Evolutionary conservation across 2,888 invertebrate genomes (phyloP).

Genomic region (Ctenicera cuprea): DNA sequence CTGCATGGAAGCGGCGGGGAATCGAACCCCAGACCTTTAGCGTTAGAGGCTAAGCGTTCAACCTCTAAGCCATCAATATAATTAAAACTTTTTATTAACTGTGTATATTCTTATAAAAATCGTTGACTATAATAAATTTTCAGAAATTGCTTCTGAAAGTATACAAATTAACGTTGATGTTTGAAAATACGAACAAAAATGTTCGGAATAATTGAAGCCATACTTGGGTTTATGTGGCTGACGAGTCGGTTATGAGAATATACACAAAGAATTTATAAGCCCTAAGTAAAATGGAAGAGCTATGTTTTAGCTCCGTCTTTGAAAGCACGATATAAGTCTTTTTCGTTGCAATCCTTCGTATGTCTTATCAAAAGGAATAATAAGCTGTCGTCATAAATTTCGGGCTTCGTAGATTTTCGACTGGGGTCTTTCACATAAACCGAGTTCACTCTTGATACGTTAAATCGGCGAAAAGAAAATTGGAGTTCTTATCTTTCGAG

Average conservation of each 20-base stretch:
- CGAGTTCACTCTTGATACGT: slow-evolving; percentile 32
- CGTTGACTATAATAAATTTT: too few species aligned
- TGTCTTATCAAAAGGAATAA: slow-evolving; percentile 28
- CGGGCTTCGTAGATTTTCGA: slow-evolving; percentile 17
- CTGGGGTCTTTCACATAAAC: slow-evolving; percentile 24
- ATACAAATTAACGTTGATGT: too few species aligned
- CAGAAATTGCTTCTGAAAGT: too few species aligned
- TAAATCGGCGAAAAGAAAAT: slow-evolving; percentile 28
- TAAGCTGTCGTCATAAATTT: slow-evolving; percentile 36
- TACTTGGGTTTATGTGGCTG: background rate
- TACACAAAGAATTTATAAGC: background rate
- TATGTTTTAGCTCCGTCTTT: slow-evolving; percentile 9
- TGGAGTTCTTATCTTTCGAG: slow-evolving; percentile 14
- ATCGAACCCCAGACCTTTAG: too few species aligned
- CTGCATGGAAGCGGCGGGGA: too few species aligned
- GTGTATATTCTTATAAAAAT: too few species aligned
- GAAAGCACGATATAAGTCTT: slow-evolving; percentile 11
- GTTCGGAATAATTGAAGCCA: too few species aligned
- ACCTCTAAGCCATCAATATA: too few species aligned
- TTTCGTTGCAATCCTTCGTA: slow-evolving; percentile 18
- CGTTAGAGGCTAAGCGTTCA: too few species aligned
- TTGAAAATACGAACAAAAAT: too few species aligned
- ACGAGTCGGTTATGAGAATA: background rate
- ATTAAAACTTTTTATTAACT: too few species aligned
- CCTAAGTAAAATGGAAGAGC: slow-evolving; percentile 10